Conservation (phyloP, 2,113 vertebrate species). For the Nothocercus julius region DNA sequence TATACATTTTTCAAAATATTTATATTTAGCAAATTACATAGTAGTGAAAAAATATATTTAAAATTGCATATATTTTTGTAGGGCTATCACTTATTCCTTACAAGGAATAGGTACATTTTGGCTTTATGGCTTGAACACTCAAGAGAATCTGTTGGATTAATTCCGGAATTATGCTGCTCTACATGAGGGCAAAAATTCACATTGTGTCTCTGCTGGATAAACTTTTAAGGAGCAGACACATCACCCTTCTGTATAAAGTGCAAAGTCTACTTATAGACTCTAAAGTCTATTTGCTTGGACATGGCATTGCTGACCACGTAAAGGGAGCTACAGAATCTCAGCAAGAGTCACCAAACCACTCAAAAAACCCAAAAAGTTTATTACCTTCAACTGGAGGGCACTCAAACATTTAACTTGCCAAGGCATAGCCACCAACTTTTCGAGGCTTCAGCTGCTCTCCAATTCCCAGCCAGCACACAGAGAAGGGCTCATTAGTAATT, state of each 20-base stretch:
- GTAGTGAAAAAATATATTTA: not conserved
- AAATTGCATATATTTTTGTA: not conserved
- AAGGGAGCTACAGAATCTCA: not conserved
- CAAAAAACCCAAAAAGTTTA: not conserved
- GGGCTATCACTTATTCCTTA: not conserved
- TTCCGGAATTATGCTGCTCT: not conserved
- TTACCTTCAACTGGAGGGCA: not conserved
- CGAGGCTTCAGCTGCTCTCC: not conserved
- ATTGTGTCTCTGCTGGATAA: not conserved
- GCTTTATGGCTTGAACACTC: not conserved
- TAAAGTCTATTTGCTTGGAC: not conserved
- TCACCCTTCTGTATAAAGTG: not conserved
- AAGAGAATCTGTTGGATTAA: not conserved
- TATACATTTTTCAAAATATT: slow-evolving; percentile 50
- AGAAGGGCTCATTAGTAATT: not conserved
- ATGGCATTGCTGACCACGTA: not conserved
- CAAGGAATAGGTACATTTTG: not conserved
- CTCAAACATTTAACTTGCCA: not conserved
- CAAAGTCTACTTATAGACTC: not conserved
- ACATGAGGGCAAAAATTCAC: not conserved
- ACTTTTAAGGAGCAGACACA: not conserved
- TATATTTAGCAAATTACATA: not conserved
- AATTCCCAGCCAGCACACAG: not conserved
- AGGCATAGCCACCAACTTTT: not conserved
- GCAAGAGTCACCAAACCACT: not conserved